Base-by-base conservation (phyloP, 2,113 vertebrate species). In the Ameiurus melas region DNA sequence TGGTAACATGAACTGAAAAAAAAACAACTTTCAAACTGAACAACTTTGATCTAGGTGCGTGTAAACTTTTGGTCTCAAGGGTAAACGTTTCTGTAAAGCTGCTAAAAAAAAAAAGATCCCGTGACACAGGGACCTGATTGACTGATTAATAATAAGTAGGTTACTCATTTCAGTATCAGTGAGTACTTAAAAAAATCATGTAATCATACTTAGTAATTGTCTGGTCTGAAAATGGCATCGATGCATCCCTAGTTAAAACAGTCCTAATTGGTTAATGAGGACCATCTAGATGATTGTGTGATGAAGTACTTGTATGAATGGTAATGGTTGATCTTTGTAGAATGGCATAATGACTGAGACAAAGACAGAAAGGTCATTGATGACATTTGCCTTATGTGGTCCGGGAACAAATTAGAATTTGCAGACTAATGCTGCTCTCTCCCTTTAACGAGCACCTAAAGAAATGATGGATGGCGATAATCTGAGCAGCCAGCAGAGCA, bases 381-480 rank as follows among this genome's bases (percentile, higher is more conserved):
- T 91, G 87, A 87, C 73, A 81, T 33, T 85, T 86, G 91, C 89
- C 91, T 92, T 84, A 81, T 85, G 84, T 85, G 90, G 90, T 90
- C 89, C 90, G 79, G 85, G 73, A 83, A 90, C 88, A 92, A 93
- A 94, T 92, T 89, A 90, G 90, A 92, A 92, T 85, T 89, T 92
- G 91, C 79, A 92, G 92, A 93, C 89, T 79, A 88, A 88, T 91
- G 64, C 14, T 36, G 75, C 91, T 87, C 88, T 85, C 75, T 91
- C 90, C 89, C 84, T 84, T 89, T 92, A 94, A 94, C 91, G 92
- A 92, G 90, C 92, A 92, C 92, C 91, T 92, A 92, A 95, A 94
- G 92, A 94, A 94, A 94, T 95, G 94, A 95, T 94, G 93, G 93
- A 95, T 94, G 84, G 91, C 83, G 90, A 93, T 94, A 92, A 95